Percentiles rank a stretch among this genome's conserved stretches.
Evolutionary conservation across 2,113 vertebrate genomes (phyloP).

Genomic region (Ceuthmochares aereus): DNA sequence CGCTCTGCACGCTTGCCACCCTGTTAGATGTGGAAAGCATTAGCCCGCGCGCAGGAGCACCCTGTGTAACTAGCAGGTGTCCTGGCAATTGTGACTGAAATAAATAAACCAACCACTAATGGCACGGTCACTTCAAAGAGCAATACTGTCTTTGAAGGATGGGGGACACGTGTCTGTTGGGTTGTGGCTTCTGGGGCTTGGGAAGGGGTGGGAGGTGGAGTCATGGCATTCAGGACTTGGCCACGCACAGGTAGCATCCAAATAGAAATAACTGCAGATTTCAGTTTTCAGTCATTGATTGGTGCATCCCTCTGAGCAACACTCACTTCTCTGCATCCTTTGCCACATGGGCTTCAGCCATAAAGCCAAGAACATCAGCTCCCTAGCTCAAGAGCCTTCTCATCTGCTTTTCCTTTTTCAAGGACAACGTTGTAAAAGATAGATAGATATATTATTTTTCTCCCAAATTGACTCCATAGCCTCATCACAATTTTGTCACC

Average conservation of each 20-base stretch:
- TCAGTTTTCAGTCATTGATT: constrained; percentile 75
- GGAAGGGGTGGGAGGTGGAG: constrained; percentile 58
- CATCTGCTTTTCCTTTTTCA: constrained; percentile 15
- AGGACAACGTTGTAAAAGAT: constrained; percentile 22
- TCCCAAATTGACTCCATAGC: constrained; percentile 37
- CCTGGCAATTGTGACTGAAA: constrained; percentile 48
- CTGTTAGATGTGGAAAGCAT: constrained; percentile 79
- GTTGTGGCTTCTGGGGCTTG: constrained; percentile 57
- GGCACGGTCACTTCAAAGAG: constrained; percentile 80
- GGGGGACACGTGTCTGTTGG: constrained; percentile 43
- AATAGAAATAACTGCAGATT: constrained; percentile 72
- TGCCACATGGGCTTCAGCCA: constrained; percentile 41
- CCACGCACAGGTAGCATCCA: constrained; percentile 61
- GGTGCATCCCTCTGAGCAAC: constrained; percentile 57
- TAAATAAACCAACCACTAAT: constrained; percentile 56
- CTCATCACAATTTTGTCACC: constrained; percentile 54
- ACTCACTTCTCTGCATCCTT: constrained; percentile 51
- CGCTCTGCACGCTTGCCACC: constrained; percentile 98
- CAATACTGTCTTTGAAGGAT: constrained; percentile 79
- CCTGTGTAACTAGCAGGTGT: neutral
- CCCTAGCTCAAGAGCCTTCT: constrained; percentile 64
- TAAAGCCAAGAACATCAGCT: constrained; percentile 32
- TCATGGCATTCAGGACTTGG: constrained; percentile 66
- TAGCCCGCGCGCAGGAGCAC: neutral
- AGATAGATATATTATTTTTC: neutral